A percentile compares a stretch with the other conserved stretches of the same genome.
phyloP scores from a whole-genome alignment of 1,140 invertebrate species.

The Forficula auricularia region DNA sequence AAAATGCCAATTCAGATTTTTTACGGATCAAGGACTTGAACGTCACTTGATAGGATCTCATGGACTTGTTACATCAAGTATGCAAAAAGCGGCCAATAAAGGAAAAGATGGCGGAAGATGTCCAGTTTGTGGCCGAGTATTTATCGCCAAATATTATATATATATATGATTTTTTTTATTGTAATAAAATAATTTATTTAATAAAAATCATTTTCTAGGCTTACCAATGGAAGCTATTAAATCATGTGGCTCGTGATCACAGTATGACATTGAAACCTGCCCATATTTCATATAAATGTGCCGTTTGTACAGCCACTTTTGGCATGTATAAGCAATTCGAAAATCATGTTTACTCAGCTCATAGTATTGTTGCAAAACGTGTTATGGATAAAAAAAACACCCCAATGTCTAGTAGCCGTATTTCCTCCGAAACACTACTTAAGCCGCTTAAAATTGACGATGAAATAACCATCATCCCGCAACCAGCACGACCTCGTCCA shows the following conservation, averaged over 20 bases:
- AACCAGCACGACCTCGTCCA: conserved; percentile 45
- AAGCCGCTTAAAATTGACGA: conserved; percentile 79
- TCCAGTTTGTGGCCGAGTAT: conserved; percentile 77
- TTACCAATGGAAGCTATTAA: conserved; percentile 79
- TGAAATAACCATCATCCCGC: conserved; percentile 80
- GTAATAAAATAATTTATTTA: background rate
- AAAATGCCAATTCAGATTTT: conserved; percentile 81
- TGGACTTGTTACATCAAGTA: conserved; percentile 82
- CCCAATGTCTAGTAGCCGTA: background rate
- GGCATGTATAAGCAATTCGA: conserved; percentile 90
- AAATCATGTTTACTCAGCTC: conserved; percentile 80
- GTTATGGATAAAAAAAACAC: background rate
- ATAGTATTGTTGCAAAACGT: conserved; percentile 37
- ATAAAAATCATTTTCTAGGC: conserved; percentile 35
- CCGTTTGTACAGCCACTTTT: conserved; percentile 82
- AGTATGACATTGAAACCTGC: conserved; percentile 78
- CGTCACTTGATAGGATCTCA: conserved; percentile 83
- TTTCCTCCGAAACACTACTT: conserved; percentile 37
- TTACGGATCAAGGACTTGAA: conserved; percentile 71
- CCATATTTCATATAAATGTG: conserved; percentile 83
- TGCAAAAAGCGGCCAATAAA: conserved; percentile 88
- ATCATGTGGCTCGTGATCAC: conserved; percentile 78
- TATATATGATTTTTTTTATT: background rate
- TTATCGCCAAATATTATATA: too few relatives aligned
- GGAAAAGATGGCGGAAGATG: conserved; percentile 85